Percentiles rank a stretch among this genome's conserved stretches.
Conservation (phyloP, 2,113 vertebrate species). For the Psittacula cyanocephala region DNA sequence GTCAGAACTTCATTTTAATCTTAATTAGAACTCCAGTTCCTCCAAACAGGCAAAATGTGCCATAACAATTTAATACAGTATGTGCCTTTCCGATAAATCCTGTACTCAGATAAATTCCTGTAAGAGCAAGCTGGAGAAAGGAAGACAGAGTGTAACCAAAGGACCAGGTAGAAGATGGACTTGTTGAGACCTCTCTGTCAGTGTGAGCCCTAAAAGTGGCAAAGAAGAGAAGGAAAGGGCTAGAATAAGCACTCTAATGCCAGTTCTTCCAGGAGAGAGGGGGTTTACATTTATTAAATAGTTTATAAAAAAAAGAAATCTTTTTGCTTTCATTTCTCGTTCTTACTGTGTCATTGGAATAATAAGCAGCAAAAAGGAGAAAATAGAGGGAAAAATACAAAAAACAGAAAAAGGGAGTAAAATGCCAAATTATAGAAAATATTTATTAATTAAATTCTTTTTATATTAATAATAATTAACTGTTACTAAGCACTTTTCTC, state of each 20-base stretch:
- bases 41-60: background rate
- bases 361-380: background rate
- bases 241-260: background rate
- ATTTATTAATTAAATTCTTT: background rate
- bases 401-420: background rate
- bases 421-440: background rate
- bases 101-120: background rate
- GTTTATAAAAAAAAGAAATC: background rate
- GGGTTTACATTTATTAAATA: background rate
- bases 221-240: background rate
- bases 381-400: background rate
- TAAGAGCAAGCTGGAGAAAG: background rate
- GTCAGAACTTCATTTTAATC: slow-evolving; percentile 12
- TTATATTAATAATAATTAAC: too few relatives aligned
- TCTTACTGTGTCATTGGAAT: background rate
- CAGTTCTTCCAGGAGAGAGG: background rate
- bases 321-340: background rate
- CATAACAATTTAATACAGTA: background rate
- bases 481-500: background rate
- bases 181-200: background rate
- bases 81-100: background rate
- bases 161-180: background rate
- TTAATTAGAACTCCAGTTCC: slow-evolving; percentile 25
- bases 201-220: background rate
- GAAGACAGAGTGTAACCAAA: background rate